Evolutionary conservation across 1,140 invertebrate species (phyloP), one percentile per base, ranked within the genome.

Genomic region (Melipona quadrifasciata): DNA sequence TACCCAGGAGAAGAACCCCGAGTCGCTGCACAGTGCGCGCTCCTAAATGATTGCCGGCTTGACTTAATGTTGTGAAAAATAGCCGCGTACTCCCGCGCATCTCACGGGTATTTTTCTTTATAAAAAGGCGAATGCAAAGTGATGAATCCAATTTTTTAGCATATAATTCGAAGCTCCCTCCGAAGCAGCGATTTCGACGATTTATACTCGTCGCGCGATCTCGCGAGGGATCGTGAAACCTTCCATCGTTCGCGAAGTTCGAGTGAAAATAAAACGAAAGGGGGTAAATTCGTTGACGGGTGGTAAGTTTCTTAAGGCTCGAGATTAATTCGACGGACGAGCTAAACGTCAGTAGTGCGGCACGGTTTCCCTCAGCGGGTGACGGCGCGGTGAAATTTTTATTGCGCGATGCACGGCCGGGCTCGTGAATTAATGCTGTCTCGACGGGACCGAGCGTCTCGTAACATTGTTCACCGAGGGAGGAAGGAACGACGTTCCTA

Each of bases 11-110:
- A 27, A 82, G 61, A 27, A 67, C 51, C 55, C 21, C 17, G 27
- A 27, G 27, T 4, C 61, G n/a, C 14, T 34, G n/a, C n/a, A 12
- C 68, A 12, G 17, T 55, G 21, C 65, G 51, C 57, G 55, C 80
- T 82, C 74, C 71, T 77, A 80, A 83, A 82, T 78, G 83, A 82
- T 76, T 79, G 75, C 57, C 64, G 78, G 81, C 78, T 89, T 82
- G 79, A 88, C 74, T 74, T 65, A 78, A 89, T 84, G 61, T 82
- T 74, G 67, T 88, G 77, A 85, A 87, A 70, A 57, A 70, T 82
- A 61, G 72, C 83, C 58, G 21, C 61, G 61, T 17, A 57, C 55
- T 71, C 55, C 58, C 27, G 53, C 75, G 65, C 81, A 73, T 73
- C 57, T 70, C 24, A 24, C 27, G 51, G 77, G 55, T 74, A 84